These are phyloP conservation scores for Episyrphus balteatus DNA, from an alignment of 1,140 invertebrate species.

Conservation along the genomic window DNA sequence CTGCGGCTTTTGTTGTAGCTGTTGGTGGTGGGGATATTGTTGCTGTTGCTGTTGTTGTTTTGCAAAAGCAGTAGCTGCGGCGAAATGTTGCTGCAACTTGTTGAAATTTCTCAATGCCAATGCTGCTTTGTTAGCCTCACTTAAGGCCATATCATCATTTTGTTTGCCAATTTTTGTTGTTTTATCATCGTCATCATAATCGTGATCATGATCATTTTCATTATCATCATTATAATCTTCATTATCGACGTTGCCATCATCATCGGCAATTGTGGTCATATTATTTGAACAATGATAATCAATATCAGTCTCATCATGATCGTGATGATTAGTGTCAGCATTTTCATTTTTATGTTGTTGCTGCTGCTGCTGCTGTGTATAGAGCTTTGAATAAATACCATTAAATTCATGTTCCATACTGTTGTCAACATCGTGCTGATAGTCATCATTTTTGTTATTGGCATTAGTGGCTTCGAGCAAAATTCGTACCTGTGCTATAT, in stretches of 20 bases:
- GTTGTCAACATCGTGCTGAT: constrained; percentile 12
- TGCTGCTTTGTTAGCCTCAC: neutral
- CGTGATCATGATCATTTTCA: neutral
- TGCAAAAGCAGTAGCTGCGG: neutral
- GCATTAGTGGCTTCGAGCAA: constrained; percentile 14
- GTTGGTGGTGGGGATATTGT: neutral
- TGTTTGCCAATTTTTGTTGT: neutral
- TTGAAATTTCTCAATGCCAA: neutral
- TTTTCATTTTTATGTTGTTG: constrained; percentile 9
- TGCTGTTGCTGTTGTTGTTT: neutral
- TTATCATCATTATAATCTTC: neutral
- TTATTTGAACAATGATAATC: neutral
- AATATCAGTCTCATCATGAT: neutral
- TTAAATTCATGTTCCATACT: constrained; percentile 17
- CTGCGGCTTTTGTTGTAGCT: constrained; percentile 34
- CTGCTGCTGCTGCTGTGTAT: constrained; percentile 17
- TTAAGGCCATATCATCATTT: neutral
- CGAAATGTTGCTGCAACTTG: neutral
- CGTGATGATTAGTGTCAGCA: neutral
- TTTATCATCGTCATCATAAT: neutral
- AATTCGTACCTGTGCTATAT: constrained; percentile 25
- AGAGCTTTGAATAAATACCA: constrained; percentile 21
- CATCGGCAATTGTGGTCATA: neutral
- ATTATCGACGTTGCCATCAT: neutral
- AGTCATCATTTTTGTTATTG: constrained; percentile 17